Evolutionary conservation across 2,888 invertebrate species (phyloP), one percentile per base, ranked within the genome.

Genomic region (Drosophila rellima): DNA sequence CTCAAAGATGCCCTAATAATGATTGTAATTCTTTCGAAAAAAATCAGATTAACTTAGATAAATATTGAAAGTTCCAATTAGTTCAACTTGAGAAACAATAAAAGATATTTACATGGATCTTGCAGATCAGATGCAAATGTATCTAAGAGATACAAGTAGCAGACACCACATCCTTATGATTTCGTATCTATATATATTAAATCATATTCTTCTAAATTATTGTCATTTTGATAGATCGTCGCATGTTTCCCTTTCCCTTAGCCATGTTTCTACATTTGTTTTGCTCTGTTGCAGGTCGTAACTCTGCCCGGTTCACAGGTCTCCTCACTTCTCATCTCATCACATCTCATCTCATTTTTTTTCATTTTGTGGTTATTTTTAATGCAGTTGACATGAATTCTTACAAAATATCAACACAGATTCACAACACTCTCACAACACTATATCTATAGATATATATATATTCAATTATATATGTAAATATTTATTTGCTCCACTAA

Each of bases 311-410:
- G 50, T 70, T 70, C 64, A 66, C 54, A 69, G 63, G 62, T 66
- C 59, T 59, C 31, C 40, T 13, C 31, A 8, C 17, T 55, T 42
- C 40, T 40, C 37, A 37, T 15, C 37, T 15, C 62, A 70, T 20
- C 66, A 63, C 57, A 61, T 56, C 73, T 45, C 45, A 23, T 44
- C 45, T 10, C 11, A 35, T 11, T 47, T 8, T 18, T 29, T 15
- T 17, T 50, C 57, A 70, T 69, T 57, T 78, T 83, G 80, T 72
- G 86, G 86, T 80, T 84, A 84, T 84, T 84, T 84, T 83, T 82
- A 73, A 82, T 76, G 82, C 84, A 82, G 73, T 69, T 80, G 81
- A 80, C 83, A 85, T 85, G 81, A 85, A 85, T 82, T 85, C 83
- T 82, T 83, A 85, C 81, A 81, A 79, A 83, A 83, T 81, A 79